Evolutionary conservation across 2,113 vertebrate genomes (phyloP), one percentile per base, ranked within the genome.

Genomic region (Rhineura floridana): DNA sequence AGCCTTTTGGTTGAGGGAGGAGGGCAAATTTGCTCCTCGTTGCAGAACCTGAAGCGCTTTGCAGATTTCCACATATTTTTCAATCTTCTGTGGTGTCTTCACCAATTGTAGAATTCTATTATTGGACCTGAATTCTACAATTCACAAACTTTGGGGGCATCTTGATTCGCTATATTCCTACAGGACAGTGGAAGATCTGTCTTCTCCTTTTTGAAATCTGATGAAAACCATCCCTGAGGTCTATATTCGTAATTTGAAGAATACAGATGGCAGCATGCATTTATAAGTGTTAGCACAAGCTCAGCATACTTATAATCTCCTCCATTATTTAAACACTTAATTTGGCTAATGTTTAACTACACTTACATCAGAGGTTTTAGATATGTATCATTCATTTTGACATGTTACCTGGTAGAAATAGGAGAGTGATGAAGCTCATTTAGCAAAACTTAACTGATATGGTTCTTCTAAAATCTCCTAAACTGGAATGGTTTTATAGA

Each of bases 191-290:
- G 55, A 3, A 3, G 44, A 30, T 50, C 2, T 83, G n/a, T 10
- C 88, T n/a, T 72, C 85, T 88, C 33, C 80, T 77, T 36, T 78
- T 78, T 82, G 15, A 93, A 90, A 81, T 4, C 12, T 75, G 33
- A 10, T 81, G 83, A 44, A 63, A 87, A 85, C 25, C 77, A 91
- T 88, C 90, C 90, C 81, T 77, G 9, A n/a, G 84, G 72, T n/a
- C 39, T 87, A 83, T 86, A 21, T 42, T 59, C 55, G 59, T 78
- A 87, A 46, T 23, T 80, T 76, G 55, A 63, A 63, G 82, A 83
- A 89, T 84, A 83, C 83, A 93, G 84, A 94, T 90, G 62, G 84
- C 52, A 82, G 28, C 25, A 92, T 87, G 69, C 89, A 88, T 65
- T 89, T 86, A 76, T 77, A 87, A 39, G 11, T 28, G 30, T 72